Percentiles rank a stretch among this genome's conserved stretches.
These are phyloP conservation scores for Lutjanus campechanus DNA, from an alignment of 2,797 vertebrate genomes.

Conservation along the genomic window DNA sequence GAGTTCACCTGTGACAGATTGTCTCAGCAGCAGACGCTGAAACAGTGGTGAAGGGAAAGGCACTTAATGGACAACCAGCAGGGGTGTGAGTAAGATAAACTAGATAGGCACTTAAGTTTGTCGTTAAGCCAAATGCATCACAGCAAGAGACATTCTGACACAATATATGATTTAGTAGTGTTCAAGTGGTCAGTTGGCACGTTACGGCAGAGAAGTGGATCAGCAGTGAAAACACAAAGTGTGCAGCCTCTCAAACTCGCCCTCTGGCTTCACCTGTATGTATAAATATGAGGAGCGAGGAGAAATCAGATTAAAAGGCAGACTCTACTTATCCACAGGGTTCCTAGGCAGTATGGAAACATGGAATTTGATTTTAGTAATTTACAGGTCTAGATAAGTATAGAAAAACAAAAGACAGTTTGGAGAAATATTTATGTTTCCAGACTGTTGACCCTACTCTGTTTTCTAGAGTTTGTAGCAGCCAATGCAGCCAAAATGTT, in stretches of 20 bases:
- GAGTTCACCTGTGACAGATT: slow-evolving; percentile 2
- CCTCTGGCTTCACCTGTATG: not conserved
- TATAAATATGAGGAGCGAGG: not conserved
- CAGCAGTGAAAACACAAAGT: not conserved
- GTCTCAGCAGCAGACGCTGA: not conserved
- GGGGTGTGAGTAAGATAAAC: not conserved
- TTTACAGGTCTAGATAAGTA: too few species aligned
- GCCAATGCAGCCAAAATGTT: too few species aligned
- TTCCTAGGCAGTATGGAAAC: too few species aligned
- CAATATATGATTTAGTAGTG: not conserved
- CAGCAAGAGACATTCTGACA: not conserved
- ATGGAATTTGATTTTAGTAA: too few species aligned
- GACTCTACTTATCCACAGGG: too few species aligned
- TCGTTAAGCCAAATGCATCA: not conserved
- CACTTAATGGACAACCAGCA: not conserved
- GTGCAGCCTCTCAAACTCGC: not conserved
- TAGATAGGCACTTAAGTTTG: not conserved
- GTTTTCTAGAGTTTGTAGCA: too few species aligned
- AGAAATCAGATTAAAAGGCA: too few species aligned
- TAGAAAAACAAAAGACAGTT: too few species aligned
- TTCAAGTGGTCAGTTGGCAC: not conserved
- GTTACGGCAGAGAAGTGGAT: not conserved
- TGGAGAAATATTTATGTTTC: too few species aligned
- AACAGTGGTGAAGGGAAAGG: too few species aligned
- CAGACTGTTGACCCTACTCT: too few species aligned